Evolutionary conservation across 2,113 vertebrate species (phyloP).

Genomic region (Anarrhichthys ocellatus): DNA sequence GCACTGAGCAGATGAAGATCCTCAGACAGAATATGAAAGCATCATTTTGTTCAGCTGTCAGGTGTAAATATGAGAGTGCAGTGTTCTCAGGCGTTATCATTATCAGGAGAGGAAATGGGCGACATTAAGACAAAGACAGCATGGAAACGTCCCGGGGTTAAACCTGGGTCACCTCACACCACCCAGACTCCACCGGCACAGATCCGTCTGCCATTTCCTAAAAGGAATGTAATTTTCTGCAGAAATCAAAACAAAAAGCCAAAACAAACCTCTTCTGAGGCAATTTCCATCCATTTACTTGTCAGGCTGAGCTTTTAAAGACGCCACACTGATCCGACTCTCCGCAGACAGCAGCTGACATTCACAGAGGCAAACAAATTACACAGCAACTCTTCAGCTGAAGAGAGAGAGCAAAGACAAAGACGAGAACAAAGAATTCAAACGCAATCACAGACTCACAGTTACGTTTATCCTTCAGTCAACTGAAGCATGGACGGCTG

Average conservation of each 20-base stretch:
- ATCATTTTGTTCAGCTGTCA: too few species aligned
- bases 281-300: slow-evolving; percentile 81
- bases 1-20: too few species aligned
- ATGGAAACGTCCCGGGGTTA: slow-evolving; percentile 28
- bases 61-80: too few species aligned
- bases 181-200: slow-evolving; percentile 15
- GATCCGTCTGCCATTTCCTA: slow-evolving; percentile 76
- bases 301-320: slow-evolving; percentile 80
- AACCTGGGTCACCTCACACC: slow-evolving; percentile 33
- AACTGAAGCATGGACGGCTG: neutral
- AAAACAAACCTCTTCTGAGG: slow-evolving; percentile 73
- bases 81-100: too few species aligned
- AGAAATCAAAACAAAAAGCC: slow-evolving; percentile 78
- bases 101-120: too few species aligned
- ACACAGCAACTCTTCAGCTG: slow-evolving; percentile 49
- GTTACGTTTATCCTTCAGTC: neutral
- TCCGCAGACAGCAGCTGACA: slow-evolving; percentile 61
- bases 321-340: slow-evolving; percentile 48
- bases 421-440: slow-evolving; percentile 26
- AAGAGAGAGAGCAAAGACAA: slow-evolving; percentile 9
- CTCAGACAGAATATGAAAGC: too few species aligned
- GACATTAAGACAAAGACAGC: too few species aligned
- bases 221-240: slow-evolving; percentile 74
- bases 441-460: neutral
- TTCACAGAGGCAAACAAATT: slow-evolving; percentile 72